phyloP scores from a whole-genome alignment of 2,888 invertebrate genomes.

The Octonoba sinensis region DNA sequence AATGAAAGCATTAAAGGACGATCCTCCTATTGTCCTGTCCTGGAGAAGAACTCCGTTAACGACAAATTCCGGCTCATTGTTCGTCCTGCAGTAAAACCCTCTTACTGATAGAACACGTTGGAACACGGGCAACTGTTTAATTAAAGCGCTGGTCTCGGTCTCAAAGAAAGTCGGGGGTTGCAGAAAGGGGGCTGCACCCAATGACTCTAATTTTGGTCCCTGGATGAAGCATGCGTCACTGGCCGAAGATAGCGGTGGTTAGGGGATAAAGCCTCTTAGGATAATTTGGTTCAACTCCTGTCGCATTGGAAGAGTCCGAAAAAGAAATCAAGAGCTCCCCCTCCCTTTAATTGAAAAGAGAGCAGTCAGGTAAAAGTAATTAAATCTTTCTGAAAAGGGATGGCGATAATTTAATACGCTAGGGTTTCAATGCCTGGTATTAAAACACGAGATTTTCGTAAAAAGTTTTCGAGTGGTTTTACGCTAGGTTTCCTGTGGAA shows the following conservation, averaged over 20 bases:
- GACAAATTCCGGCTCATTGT: conserved; percentile 46
- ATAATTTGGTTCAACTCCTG: conserved; percentile 44
- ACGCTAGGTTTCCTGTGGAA: background rate
- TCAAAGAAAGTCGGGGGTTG: conserved; percentile 36
- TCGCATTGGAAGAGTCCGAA: conserved; percentile 14
- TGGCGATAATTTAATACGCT: conserved; percentile 46
- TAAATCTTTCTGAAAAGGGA: conserved; percentile 38
- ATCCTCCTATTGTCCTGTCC: conserved; percentile 25
- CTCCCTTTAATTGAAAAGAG: conserved; percentile 54
- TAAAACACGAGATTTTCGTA: conserved; percentile 8
- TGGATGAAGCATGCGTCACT: conserved; percentile 31
- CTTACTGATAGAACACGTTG: conserved; percentile 33
- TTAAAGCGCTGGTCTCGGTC: conserved; percentile 36
- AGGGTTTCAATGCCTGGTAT: conserved; percentile 9
- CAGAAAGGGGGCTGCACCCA: background rate
- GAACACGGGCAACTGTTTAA: conserved; percentile 45
- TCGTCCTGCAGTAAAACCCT: conserved; percentile 21
- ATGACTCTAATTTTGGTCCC: conserved; percentile 34
- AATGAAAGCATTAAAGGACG: conserved; percentile 41
- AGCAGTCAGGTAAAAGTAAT: conserved; percentile 53
- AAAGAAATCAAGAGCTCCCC: conserved; percentile 50
- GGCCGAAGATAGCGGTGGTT: conserved; percentile 21
- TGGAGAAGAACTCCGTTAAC: conserved; percentile 22
- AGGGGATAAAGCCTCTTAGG: conserved; percentile 28
- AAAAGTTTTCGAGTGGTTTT: conserved; percentile 12